Conservation (phyloP, 2,888 invertebrate species). For the Tenthredo amoena region DNA sequence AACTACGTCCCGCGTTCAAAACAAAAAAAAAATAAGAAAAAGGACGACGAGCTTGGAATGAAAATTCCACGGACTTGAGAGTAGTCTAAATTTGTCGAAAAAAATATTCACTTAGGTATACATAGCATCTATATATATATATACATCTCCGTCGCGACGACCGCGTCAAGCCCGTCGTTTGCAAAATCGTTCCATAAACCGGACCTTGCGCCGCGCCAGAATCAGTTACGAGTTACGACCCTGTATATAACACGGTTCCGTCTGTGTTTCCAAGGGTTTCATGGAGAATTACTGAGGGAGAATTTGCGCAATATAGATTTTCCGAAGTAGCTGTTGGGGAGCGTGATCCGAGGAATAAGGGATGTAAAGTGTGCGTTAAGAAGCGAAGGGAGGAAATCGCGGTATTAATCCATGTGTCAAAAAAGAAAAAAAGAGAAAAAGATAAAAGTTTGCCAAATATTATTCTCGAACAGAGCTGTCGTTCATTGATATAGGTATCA, state of each 20-base stretch:
- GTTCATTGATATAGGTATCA: not conserved
- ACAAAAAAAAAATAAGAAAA: not conserved
- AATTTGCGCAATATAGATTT: slow-evolving; percentile 61
- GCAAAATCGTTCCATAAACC: slow-evolving; percentile 27
- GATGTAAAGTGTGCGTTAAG: slow-evolving; percentile 14
- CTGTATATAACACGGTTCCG: slow-evolving; percentile 14
- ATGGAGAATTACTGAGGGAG: slow-evolving; percentile 10
- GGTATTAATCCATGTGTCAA: not conserved
- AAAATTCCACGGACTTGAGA: not conserved
- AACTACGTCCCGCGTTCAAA: not conserved
- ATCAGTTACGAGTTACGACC: slow-evolving; percentile 32
- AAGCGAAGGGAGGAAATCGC: not conserved
- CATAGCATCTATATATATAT: not conserved
- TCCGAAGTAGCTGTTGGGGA: slow-evolving; percentile 15
- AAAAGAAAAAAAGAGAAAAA: not conserved
- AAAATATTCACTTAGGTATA: not conserved
- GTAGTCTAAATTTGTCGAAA: not conserved
- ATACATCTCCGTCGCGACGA: not conserved
- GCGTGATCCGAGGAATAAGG: not conserved
- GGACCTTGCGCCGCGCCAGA: slow-evolving; percentile 26
- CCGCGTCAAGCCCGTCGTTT: not conserved
- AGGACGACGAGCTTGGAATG: not conserved
- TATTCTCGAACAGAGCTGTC: not conserved
- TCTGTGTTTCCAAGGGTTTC: slow-evolving; percentile 15
- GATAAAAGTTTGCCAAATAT: not conserved